Evolutionary conservation across 2,113 vertebrate genomes (phyloP).

Genomic region (Apteryx owenii): DNA sequence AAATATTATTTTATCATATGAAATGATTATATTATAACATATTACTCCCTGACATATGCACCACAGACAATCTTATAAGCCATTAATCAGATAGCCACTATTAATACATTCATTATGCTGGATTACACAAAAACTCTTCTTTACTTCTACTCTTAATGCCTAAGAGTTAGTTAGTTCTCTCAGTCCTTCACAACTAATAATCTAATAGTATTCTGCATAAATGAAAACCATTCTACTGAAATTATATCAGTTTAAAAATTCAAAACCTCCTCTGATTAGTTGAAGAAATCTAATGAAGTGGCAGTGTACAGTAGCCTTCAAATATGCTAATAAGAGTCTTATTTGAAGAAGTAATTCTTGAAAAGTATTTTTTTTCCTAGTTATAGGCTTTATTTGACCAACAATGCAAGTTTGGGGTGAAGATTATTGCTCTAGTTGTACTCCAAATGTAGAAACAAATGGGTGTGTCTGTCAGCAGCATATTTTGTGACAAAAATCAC

Average conservation of each 20-base stretch:
- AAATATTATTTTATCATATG: not conserved
- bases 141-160: not conserved
- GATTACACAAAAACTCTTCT: slow-evolving; percentile 49
- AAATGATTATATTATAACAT: not conserved
- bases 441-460: not conserved
- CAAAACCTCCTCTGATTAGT: not conserved
- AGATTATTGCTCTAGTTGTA: not conserved
- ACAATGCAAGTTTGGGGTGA: not conserved
- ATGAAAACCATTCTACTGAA: not conserved
- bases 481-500: not conserved
- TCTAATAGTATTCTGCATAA: not conserved
- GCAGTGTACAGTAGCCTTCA: not conserved
- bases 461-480: not conserved
- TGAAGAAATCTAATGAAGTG: not conserved
- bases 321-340: not conserved
- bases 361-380: not conserved
- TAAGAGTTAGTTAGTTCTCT: not conserved
- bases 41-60: not conserved
- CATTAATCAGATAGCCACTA: slow-evolving; percentile 17
- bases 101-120: slow-evolving; percentile 25
- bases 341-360: not conserved
- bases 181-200: not conserved
- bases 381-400: not conserved
- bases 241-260: not conserved
- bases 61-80: not conserved